These are phyloP conservation scores for Nycteola revayana DNA, from an alignment of 2,888 invertebrate genomes.

Conservation along the genomic window DNA sequence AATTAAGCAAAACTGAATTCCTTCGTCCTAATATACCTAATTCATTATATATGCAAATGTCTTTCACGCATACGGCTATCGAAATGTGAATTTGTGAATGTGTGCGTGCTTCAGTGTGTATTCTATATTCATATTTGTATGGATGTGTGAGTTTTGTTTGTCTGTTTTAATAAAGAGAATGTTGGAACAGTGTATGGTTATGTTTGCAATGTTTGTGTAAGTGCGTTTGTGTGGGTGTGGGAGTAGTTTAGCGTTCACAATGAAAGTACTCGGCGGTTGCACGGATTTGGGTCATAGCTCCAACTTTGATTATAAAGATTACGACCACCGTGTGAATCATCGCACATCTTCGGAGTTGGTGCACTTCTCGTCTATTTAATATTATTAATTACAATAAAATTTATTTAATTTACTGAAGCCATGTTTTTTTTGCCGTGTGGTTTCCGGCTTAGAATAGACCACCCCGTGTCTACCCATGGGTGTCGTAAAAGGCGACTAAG, in stretches of 20 bases:
- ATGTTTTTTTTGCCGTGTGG: too few relatives aligned
- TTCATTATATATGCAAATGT: conserved; percentile 43
- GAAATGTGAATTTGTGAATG: conserved; percentile 19
- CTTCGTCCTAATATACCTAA: conserved; percentile 37
- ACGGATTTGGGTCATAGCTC: conserved; percentile 78
- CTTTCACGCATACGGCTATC: conserved; percentile 42
- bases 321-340: conserved; percentile 75
- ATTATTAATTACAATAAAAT: too few relatives aligned
- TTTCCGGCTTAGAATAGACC: too few relatives aligned
- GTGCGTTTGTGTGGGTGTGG: conserved; percentile 42
- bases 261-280: conserved; percentile 79
- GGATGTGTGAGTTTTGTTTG: conserved; percentile 27
- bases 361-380: conserved; percentile 29
- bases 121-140: conserved; percentile 33
- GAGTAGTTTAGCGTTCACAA: conserved; percentile 73
- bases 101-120: conserved; percentile 34
- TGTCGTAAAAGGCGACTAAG: too few relatives aligned
- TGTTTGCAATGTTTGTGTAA: conserved; percentile 35
- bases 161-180: conserved; percentile 30
- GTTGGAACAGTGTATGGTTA: conserved; percentile 20
- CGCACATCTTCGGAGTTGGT: conserved; percentile 62
- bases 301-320: conserved; percentile 81
- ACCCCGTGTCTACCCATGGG: too few relatives aligned
- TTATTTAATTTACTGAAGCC: too few relatives aligned
- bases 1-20: conserved; percentile 39